Percentiles rank a stretch among this genome's conserved stretches.
Evolutionary conservation across 2,797 vertebrate species (phyloP).

Genomic region (Uromys caudimaculatus): DNA sequence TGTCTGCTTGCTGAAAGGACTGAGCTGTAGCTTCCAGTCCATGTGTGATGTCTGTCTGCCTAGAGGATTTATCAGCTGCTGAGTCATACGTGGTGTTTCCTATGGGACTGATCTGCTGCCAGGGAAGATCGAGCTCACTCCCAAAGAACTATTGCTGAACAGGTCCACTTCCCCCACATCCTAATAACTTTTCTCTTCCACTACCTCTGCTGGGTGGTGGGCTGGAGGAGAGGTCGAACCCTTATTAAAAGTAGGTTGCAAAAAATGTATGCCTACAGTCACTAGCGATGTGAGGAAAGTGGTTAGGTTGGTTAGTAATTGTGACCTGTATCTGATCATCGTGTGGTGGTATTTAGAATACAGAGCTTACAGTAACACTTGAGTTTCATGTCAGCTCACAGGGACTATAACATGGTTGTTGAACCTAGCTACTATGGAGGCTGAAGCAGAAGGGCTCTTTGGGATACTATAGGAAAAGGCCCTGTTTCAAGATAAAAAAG

Average conservation of each 20-base stretch:
- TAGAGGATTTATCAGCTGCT: too few species aligned
- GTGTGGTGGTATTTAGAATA: not conserved
- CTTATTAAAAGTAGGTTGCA: not conserved
- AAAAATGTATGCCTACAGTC: not conserved
- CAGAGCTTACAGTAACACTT: not conserved
- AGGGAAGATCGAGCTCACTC: not conserved
- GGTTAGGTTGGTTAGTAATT: not conserved
- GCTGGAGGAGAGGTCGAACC: not conserved
- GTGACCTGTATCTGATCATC: not conserved
- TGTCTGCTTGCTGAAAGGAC: not conserved
- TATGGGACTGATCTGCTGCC: not conserved
- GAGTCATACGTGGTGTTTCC: not conserved
- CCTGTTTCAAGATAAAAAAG: not conserved
- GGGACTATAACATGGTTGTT: not conserved
- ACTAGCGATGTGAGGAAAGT: not conserved
- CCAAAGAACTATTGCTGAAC: not conserved
- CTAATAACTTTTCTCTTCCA: not conserved
- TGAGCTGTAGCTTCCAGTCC: not conserved
- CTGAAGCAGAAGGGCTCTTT: not conserved
- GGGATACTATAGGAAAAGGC: too few species aligned
- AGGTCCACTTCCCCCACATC: not conserved
- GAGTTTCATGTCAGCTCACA: not conserved
- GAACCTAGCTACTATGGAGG: not conserved
- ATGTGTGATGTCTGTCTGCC: not conserved
- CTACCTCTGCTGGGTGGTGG: not conserved